Evolutionary conservation across 2,888 invertebrate species (phyloP), one percentile per base, ranked within the genome.

Genomic region (Matsumyia berberina): DNA sequence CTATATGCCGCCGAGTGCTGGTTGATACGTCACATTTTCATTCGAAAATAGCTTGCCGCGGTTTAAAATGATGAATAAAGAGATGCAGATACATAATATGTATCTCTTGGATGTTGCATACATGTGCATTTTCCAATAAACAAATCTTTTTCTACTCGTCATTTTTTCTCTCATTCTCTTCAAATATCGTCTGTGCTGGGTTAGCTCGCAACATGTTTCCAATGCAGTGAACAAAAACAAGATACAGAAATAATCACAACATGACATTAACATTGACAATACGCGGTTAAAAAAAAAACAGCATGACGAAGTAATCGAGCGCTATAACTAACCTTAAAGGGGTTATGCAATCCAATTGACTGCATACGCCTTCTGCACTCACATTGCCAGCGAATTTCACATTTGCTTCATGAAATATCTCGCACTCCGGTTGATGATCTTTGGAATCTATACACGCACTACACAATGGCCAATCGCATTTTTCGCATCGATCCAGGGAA

Each of bases 301-400:
- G 0, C 57, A 55, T 33, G 12, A 17, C 51, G 37, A 33, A 35
- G 39, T 77, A 11, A 51, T 66, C 46, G 29, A 78, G 9, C 49
- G 35, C 37, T 53, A 66, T 3, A 24, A 90, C 90, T 90, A 92
- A 95, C 95, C 95, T 94, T 87, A 97, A 92, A 9, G 96, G 96
- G 12, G 96, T 95, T 87, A 97, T 94, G 91, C 97, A 97, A 92
- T 97, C 97, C 82, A 95, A 93, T 90, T 96, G 96, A 4, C 95
- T 93, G 58, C 94, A 93, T 77, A 93, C 91, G 31, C 92, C 93
- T 87, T 90, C 90, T 2, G 93, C 93, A 89, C 93, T 92, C 86
- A 95, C 94, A 37, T 93, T 93, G 93, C 92, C 44, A 92, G 90
- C 90, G 90, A 95, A 95, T 87, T 93, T 93, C 11, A 94, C 94